Conservation (phyloP, 92 coral and sea anemone species). For the Blastomussa wellsi region DNA sequence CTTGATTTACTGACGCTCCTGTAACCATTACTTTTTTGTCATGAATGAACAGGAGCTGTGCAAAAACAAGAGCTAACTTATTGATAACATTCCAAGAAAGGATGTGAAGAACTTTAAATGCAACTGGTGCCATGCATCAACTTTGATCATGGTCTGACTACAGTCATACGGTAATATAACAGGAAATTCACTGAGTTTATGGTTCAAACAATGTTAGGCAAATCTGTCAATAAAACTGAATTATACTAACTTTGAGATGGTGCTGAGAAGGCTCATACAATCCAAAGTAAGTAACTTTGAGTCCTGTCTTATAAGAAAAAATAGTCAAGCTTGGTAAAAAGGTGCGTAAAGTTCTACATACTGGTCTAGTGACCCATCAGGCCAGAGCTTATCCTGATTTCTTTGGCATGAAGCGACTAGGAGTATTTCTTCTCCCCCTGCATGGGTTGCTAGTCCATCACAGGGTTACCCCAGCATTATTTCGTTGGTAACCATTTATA, state of each 20-base stretch:
- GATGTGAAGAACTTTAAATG: too few relatives aligned
- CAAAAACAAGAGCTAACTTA: slow-evolving; percentile 11
- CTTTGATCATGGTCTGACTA: too few relatives aligned
- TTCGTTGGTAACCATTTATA: too few relatives aligned
- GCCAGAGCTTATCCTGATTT: slow-evolving; percentile 28
- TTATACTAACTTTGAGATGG: slow-evolving; percentile 11
- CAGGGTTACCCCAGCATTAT: too few relatives aligned
- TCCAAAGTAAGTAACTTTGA: slow-evolving; percentile 84
- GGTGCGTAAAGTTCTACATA: too few relatives aligned
- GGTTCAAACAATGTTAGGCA: neutral
- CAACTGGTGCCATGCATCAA: too few relatives aligned
- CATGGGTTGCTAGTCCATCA: neutral
- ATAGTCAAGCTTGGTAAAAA: too few relatives aligned
- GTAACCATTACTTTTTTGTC: slow-evolving; percentile 78
- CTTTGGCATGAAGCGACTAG: slow-evolving; percentile 31
- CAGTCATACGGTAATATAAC: too few relatives aligned
- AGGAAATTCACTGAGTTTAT: neutral
- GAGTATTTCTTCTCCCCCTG: slow-evolving; percentile 32
- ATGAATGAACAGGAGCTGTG: slow-evolving; percentile 81
- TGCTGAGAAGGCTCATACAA: slow-evolving; percentile 72
- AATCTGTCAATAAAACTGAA: neutral
- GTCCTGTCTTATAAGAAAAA: slow-evolving; percentile 54
- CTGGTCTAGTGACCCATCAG: neutral
- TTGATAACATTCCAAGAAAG: too few relatives aligned
- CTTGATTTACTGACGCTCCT: slow-evolving; percentile 94